Conservation (phyloP, 2,888 invertebrate genomes). For the Ophion slaviceki region DNA sequence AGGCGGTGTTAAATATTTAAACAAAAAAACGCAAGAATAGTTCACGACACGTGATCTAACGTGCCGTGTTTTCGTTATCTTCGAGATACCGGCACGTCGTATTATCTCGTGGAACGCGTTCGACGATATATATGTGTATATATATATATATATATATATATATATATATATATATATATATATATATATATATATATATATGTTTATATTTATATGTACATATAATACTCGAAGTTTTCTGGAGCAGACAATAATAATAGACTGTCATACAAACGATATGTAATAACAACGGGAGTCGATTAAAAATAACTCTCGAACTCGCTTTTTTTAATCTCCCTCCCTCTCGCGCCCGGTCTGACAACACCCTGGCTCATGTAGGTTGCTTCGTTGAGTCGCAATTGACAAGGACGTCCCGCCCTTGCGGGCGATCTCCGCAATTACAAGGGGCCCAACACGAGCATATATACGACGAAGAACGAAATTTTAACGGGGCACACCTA, state of each 20-base stretch:
- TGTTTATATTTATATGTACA: too few species aligned
- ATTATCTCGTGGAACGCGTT: background rate
- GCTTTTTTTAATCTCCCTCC: background rate
- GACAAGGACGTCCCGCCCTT: conserved; percentile 39
- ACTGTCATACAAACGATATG: conserved; percentile 8
- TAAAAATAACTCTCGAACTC: conserved; percentile 21
- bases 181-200: background rate
- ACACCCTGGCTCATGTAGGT: conserved; percentile 37
- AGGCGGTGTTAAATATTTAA: background rate
- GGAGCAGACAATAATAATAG: conserved; percentile 32
- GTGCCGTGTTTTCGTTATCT: conserved; percentile 41
- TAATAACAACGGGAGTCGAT: conserved; percentile 16
- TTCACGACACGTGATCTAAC: conserved; percentile 31
- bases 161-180: background rate
- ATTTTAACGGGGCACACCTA: too few species aligned
- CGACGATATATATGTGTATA: background rate
- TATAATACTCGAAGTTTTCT: conserved; percentile 26
- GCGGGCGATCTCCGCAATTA: background rate
- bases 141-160: too few species aligned
- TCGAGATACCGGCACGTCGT: background rate
- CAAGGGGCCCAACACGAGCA: background rate
- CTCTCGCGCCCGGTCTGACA: conserved; percentile 1
- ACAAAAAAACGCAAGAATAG: background rate
- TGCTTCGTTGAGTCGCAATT: conserved; percentile 29
- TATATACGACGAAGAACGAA: too few species aligned